Evolutionary conservation across 2,888 invertebrate species (phyloP).

Genomic region (Noctua fimbriata): DNA sequence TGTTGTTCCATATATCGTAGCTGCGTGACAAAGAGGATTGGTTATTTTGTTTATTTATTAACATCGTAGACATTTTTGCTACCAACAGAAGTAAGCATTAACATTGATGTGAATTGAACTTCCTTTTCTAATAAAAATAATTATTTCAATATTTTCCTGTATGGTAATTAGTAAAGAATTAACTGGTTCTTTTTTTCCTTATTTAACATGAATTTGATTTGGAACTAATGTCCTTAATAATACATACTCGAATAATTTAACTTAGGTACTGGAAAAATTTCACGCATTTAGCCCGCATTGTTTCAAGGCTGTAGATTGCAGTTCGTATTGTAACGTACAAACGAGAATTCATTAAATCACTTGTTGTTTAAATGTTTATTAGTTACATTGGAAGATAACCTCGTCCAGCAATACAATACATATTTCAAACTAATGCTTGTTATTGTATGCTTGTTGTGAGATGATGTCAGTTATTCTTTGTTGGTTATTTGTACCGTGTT

Average conservation of each 20-base stretch:
- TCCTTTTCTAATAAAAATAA: neutral
- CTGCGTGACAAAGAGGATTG: slow-evolving; percentile 51
- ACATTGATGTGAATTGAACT: neutral
- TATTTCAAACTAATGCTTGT: slow-evolving; percentile 44
- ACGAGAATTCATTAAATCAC: slow-evolving; percentile 27
- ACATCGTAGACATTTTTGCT: slow-evolving; percentile 29
- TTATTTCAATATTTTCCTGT: slow-evolving; percentile 9
- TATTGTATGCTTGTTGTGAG: slow-evolving; percentile 52
- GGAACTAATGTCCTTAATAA: neutral
- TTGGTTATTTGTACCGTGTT: slow-evolving; percentile 42
- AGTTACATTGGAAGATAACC: slow-evolving; percentile 53
- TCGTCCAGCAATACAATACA: slow-evolving; percentile 48
- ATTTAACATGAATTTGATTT: neutral
- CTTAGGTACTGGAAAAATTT: neutral
- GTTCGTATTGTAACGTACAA: neutral
- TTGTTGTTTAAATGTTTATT: slow-evolving; percentile 47
- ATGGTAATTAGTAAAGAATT: neutral
- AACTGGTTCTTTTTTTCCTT: neutral
- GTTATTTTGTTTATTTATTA: slow-evolving; percentile 54
- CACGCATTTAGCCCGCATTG: slow-evolving; percentile 2
- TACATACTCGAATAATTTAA: neutral
- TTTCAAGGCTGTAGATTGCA: slow-evolving; percentile 11
- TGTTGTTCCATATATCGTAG: slow-evolving; percentile 51
- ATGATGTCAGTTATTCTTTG: slow-evolving; percentile 56
- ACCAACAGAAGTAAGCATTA: slow-evolving; percentile 1